Evolutionary conservation across 2,888 invertebrate species (phyloP).

Genomic region (Ichneumoninae sp.): DNA sequence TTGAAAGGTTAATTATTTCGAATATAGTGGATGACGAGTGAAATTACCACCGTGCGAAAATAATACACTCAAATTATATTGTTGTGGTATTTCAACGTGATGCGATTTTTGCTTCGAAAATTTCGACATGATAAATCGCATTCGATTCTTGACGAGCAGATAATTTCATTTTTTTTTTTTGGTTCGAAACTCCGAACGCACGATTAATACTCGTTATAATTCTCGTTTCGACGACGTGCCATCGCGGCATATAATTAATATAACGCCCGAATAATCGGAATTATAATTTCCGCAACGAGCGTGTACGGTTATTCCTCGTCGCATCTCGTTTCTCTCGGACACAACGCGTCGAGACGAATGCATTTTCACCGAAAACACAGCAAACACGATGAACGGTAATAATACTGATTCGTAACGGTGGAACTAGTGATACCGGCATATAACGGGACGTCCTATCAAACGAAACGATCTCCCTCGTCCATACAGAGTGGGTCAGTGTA

Average conservation of each 20-base stretch:
- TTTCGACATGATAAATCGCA: background rate
- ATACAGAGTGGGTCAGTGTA: background rate
- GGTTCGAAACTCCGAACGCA: background rate
- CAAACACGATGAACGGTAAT: constrained; percentile 39
- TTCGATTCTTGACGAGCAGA: background rate
- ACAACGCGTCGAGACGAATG: constrained; percentile 19
- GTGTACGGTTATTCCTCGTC: background rate
- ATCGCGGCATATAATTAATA: constrained; percentile 15
- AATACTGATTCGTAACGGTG: constrained; percentile 18
- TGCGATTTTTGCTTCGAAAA: background rate
- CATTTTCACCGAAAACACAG: constrained; percentile 20
- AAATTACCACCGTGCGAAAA: too few relatives aligned
- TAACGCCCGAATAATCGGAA: constrained; percentile 7
- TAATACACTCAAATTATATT: background rate
- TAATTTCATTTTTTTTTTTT: background rate
- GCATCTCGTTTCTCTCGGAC: background rate
- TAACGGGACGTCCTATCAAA: constrained; percentile 40
- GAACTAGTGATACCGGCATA: constrained; percentile 16
- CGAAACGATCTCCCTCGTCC: constrained; percentile 24
- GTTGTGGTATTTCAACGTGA: background rate
- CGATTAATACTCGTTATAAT: constrained; percentile 17
- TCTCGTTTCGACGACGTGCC: constrained; percentile 21
- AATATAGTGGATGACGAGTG: too few relatives aligned
- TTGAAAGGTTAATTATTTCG: background rate
- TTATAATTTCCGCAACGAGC: constrained; percentile 15